Base-by-base conservation (phyloP, 2,888 invertebrate genomes). In the Pharmacophagus antenor region DNA sequence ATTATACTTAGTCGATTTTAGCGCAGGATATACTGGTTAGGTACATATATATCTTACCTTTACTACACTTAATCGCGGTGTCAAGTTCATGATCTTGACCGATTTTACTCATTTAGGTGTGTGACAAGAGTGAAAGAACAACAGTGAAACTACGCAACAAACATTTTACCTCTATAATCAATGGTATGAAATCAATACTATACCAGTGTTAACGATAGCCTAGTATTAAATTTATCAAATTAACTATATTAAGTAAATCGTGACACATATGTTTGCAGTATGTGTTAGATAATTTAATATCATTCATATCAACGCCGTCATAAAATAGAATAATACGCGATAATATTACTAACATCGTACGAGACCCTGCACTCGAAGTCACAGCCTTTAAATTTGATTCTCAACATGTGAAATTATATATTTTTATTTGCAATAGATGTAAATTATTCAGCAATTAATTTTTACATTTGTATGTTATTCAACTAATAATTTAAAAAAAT, bases 31-130 rank as follows among this genome's bases (percentile, higher is more conserved):
- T 41, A 46, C 37, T 37, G 17, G 49, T 55, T 31, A 17, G 37
- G 7, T 46, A n/a, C n/a, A n/a, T n/a, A n/a, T n/a, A n/a, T n/a
- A 22, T 60, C 15, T 56, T 56, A 51, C 51, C 61, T 56, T 61
- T 52, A 61, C 17, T 47, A 18, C n/a, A 44, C 22, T 60, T 41
- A 52, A 56, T 55, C 37, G 50, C 52, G 18, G 22, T 51, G 52
- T 47, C 52, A 56, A 61, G 56, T 56, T 61, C 61, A 50, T 21
- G 51, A 20, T 61, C 56, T 56, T 61, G 61, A 61, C 61, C 52
- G 61, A 52, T 61, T 61, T 61, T 27, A 50, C 61, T 51, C 52
- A 61, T 56, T 52, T 52, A 61, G 18, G 50, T 51, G 37, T 51
- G 56, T 50, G 54, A 54, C 31, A 27, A 20, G 51, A 27, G 59